Conservation (phyloP, 1,140 invertebrate species). For the Popillia japonica region DNA sequence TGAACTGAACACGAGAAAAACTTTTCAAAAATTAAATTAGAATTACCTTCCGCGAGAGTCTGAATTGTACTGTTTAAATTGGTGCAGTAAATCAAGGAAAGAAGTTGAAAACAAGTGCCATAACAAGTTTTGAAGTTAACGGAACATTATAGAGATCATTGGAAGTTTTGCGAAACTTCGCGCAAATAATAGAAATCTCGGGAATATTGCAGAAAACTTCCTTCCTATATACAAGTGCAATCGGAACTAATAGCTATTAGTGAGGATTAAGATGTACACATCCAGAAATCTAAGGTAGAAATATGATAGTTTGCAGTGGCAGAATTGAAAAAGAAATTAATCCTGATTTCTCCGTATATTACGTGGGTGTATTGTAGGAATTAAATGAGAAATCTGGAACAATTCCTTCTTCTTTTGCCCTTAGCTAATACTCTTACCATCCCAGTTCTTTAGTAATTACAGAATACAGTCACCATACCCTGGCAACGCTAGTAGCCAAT, state of each 20-base stretch:
- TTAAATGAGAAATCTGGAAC: no score
- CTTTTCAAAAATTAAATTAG: conserved; percentile 7
- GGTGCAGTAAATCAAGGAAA: conserved; percentile 12
- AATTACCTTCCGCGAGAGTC: background rate
- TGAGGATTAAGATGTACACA: background rate
- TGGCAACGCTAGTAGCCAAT: no score
- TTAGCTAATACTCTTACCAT: no score
- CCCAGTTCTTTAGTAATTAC: no score
- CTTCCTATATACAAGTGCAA: background rate
- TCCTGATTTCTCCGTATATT: no score
- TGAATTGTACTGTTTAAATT: conserved; percentile 21
- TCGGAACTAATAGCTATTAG: background rate
- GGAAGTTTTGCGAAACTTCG: background rate
- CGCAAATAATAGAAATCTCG: conserved; percentile 16
- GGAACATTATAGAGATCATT: conserved; percentile 23
- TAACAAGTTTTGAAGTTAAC: conserved; percentile 14
- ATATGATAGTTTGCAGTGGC: no score
- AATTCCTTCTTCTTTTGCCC: no score
- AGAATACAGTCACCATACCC: no score
- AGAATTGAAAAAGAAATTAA: no score
- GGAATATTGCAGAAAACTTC: background rate
- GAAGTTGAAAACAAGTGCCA: conserved; percentile 9
- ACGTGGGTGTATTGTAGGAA: no score
- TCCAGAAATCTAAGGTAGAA: background rate
- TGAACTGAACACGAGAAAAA: background rate